Evolutionary conservation across 2,113 vertebrate species (phyloP).

Genomic region (Hystrix brachyura): DNA sequence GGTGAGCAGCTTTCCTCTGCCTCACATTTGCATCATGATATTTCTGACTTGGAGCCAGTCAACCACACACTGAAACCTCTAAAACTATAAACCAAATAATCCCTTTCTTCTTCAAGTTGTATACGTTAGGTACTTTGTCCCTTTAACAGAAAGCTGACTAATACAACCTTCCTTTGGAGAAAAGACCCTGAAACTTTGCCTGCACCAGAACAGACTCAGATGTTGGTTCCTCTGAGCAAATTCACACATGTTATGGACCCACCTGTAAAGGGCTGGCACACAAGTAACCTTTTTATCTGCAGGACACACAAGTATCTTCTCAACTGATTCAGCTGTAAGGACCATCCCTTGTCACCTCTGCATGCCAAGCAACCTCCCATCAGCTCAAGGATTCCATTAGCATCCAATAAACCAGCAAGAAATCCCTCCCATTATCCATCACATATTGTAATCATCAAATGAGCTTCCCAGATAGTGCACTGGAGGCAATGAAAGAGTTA

Average conservation of each 20-base stretch:
- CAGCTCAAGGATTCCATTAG: background rate
- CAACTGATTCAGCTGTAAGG: too few relatives aligned
- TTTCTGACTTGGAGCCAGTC: background rate
- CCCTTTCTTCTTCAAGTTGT: background rate
- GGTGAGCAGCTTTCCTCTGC: background rate
- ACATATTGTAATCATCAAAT: background rate
- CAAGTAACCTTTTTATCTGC: background rate
- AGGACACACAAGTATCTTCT: background rate
- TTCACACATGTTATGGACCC: accelerated
- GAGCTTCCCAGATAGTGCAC: background rate
- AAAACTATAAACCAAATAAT: background rate
- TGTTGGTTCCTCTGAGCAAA: background rate
- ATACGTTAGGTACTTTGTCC: background rate
- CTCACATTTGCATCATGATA: background rate
- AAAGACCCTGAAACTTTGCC: background rate
- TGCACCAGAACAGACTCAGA: background rate
- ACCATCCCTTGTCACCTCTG: background rate
- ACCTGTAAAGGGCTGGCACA: background rate
- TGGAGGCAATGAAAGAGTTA: background rate
- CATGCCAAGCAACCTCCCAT: background rate
- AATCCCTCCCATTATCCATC: background rate
- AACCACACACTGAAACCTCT: background rate
- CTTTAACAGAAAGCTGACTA: background rate
- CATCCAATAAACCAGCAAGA: background rate
- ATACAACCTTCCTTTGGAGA: background rate